phyloP scores from a whole-genome alignment of 2,888 invertebrate genomes.

The Baccha elongata region DNA sequence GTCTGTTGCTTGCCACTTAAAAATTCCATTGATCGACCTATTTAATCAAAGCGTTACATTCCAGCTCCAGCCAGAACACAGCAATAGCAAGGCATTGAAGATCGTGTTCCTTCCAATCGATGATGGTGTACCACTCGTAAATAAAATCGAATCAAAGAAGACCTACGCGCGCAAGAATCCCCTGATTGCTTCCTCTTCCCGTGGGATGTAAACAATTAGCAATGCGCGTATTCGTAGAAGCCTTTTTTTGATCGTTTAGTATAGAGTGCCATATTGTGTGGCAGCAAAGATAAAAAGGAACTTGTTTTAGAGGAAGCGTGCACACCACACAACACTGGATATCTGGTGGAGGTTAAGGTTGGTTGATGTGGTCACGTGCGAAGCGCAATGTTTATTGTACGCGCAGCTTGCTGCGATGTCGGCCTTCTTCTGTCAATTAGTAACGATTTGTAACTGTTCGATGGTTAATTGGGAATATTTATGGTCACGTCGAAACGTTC shows the following conservation, averaged over 20 bases:
- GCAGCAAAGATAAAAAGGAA: constrained; percentile 55
- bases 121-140: constrained; percentile 52
- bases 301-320: constrained; percentile 71
- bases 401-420: constrained; percentile 22
- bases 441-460: constrained; percentile 77
- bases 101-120: constrained; percentile 15
- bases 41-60: constrained; percentile 58
- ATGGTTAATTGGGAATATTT: constrained; percentile 72
- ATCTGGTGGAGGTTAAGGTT: background rate
- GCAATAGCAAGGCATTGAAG: background rate
- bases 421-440: constrained; percentile 78
- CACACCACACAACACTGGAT: too few relatives aligned
- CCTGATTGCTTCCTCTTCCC: constrained; percentile 74
- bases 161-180: constrained; percentile 37
- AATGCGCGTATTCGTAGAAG: constrained; percentile 26
- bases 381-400: constrained; percentile 40
- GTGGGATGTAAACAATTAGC: constrained; percentile 74
- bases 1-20: background rate
- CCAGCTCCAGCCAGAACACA: background rate
- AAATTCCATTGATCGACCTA: constrained; percentile 59
- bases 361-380: constrained; percentile 34
- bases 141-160: constrained; percentile 42
- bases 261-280: constrained; percentile 51
- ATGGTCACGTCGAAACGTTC: constrained; percentile 59
- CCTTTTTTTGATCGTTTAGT: constrained; percentile 49